These are phyloP conservation scores for Cirrhinus molitorella DNA, from an alignment of 2,797 vertebrate genomes.

Conservation along the genomic window DNA sequence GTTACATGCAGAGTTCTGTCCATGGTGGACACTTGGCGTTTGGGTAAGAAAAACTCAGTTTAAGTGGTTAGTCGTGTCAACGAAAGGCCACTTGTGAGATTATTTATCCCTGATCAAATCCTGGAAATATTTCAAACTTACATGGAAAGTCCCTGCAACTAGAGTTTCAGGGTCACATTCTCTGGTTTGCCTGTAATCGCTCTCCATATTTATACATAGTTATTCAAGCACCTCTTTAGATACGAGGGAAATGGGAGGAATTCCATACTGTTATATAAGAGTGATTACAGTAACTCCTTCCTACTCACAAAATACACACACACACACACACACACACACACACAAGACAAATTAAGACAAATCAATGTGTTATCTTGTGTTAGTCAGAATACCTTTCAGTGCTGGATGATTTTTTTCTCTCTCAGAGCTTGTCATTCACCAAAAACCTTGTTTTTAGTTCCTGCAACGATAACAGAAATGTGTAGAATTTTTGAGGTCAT, in stretches of 20 bases:
- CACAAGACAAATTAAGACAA: no score
- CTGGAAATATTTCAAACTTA: slow-evolving; percentile 32
- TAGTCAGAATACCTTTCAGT: neutral
- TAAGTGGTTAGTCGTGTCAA: neutral
- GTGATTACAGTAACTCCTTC: neutral
- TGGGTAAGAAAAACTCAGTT: slow-evolving; percentile 79
- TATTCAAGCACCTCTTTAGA: slow-evolving; percentile 26
- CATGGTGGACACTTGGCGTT: slow-evolving; percentile 83
- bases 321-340: no score
- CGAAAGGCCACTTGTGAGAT: slow-evolving; percentile 4
- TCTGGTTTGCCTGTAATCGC: slow-evolving; percentile 27
- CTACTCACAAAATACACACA: neutral
- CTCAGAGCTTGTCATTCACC: neutral
- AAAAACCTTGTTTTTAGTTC: neutral
- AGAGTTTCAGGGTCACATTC: slow-evolving; percentile 40
- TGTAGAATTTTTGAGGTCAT: neutral
- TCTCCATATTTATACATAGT: slow-evolving; percentile 19
- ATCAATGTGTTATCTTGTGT: neutral
- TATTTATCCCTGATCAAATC: slow-evolving; percentile 25
- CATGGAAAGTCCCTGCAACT: slow-evolving; percentile 21
- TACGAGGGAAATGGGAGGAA: neutral
- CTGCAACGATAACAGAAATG: neutral
- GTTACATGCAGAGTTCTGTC: slow-evolving; percentile 86
- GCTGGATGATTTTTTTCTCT: neutral
- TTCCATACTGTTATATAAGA: slow-evolving; percentile 42